Base-by-base conservation (phyloP, 2,797 vertebrate species). In the Streptopelia turtur region DNA sequence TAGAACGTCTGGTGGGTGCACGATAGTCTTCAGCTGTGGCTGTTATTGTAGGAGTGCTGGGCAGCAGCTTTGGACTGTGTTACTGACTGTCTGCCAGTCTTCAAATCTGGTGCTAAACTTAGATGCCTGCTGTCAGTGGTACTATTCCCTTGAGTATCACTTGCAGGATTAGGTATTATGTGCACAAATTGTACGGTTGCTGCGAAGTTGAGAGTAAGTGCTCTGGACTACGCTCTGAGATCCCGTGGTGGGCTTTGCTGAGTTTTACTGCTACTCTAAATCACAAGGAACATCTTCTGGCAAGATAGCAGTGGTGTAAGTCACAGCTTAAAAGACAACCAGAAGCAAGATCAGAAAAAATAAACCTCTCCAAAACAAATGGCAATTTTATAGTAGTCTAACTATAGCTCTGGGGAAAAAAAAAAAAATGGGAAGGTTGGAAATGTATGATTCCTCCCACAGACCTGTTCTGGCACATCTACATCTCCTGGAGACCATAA, bases 11-110 rank as follows among this genome's bases (percentile, higher is more conserved):
- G 91, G 91, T 92, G 86, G 83, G 74, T 93, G 83, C 17, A 12
- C 5, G 17, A 7, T 64, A 89, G 75, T 89, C 52, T 86, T 94
- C 88, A 88, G 83, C 75, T 90, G 74, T 43, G 61, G 24, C 65
- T 96, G 89, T 13, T 80, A n/a, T 47, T 61, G 71, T 43, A 59
- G 81, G 85, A 89, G 60, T 37, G 56, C 75, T 83, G 93, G 93
- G 80, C 93, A 94, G 94, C 70, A 94, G 86, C 82, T 94, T 86
- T 64, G 59, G 72, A 41, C 28, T 68, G 12, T 64, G 11, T 78
- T 83, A 70, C 25, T 90, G 92, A 83, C 66, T 57, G 64, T 10
- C n/a, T 69, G 83, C 88, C 95, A 96, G 64, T 63, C 68, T 93
- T 76, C 81, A 87, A 52, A 92, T 77, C 53, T 76, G 45, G 16